A percentile compares a stretch with the other conserved stretches of the same genome.
phyloP scores from a whole-genome alignment of 2,888 invertebrate genomes.

The Pterostichus niger region DNA sequence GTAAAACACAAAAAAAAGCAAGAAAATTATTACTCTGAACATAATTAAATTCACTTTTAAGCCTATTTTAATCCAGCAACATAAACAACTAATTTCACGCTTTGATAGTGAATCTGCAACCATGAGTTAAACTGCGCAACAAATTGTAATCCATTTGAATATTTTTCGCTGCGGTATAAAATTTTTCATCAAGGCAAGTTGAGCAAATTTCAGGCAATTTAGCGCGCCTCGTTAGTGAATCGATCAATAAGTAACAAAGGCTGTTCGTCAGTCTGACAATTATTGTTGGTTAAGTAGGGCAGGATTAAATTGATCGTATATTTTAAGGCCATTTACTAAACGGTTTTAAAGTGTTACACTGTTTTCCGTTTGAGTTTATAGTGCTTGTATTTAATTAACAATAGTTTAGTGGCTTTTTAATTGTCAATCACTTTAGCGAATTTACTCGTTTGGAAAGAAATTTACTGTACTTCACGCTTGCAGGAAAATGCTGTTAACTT shows the following conservation, averaged over 20 bases:
- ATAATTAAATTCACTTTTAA: conserved; percentile 20
- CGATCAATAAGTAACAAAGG: conserved; percentile 49
- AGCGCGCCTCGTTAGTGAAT: conserved; percentile 27
- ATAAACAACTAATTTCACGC: conserved; percentile 29
- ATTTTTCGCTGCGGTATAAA: conserved; percentile 37
- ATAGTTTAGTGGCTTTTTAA: conserved; percentile 53
- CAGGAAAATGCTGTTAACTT: conserved; percentile 28
- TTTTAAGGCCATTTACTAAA: conserved; percentile 42
- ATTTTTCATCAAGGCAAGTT: conserved; percentile 39
- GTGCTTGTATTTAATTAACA: conserved; percentile 41
- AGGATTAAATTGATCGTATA: conserved; percentile 56
- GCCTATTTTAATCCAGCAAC: neutral
- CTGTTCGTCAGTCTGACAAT: conserved; percentile 56
- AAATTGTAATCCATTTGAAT: conserved; percentile 42
- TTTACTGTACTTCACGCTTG: conserved; percentile 34
- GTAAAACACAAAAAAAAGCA: neutral
- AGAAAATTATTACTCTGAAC: conserved; percentile 13
- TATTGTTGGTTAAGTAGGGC: conserved; percentile 58
- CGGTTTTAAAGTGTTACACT: conserved; percentile 40
- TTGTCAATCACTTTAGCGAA: conserved; percentile 43
- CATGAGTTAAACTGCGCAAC: conserved; percentile 15
- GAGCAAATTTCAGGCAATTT: conserved; percentile 48
- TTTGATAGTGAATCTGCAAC: neutral
- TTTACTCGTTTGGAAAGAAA: conserved; percentile 40
- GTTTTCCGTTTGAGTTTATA: conserved; percentile 49